Evolutionary conservation across 2,888 invertebrate genomes (phyloP).

Genomic region (Hoplodrina blanda): DNA sequence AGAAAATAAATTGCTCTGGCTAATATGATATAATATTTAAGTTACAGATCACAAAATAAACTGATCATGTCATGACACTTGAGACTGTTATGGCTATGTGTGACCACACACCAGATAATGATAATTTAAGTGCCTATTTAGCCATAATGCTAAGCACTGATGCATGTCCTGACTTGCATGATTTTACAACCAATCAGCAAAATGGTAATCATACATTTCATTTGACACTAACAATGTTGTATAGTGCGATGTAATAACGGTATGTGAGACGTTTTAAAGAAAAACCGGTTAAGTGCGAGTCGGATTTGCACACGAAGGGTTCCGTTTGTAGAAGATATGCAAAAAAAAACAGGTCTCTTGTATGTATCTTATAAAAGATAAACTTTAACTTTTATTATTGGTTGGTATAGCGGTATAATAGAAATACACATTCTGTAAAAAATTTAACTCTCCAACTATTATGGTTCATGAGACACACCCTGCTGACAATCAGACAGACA

Average conservation of each 20-base stretch:
- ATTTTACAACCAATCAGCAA: constrained; percentile 13
- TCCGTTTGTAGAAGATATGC: no score
- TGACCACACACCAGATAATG: not conserved
- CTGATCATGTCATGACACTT: not conserved
- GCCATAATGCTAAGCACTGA: not conserved
- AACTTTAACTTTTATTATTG: no score
- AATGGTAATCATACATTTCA: constrained; percentile 3
- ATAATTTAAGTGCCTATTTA: not conserved
- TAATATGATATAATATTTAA: not conserved
- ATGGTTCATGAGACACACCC: no score
- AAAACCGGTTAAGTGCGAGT: no score
- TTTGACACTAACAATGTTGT: not conserved
- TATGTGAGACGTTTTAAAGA: no score
- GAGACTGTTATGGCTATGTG: not conserved
- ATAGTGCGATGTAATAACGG: not conserved
- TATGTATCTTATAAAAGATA: no score
- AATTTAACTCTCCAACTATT: no score
- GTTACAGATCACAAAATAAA: not conserved
- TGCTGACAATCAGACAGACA: no score
- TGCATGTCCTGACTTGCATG: not conserved
- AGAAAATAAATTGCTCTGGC: not conserved
- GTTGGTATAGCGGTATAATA: no score
- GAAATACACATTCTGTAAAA: no score
- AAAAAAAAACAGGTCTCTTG: no score
- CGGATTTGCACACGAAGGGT: no score